These are phyloP conservation scores for Ammodytes dubius DNA, from an alignment of 2,113 vertebrate genomes.

Conservation along the genomic window DNA sequence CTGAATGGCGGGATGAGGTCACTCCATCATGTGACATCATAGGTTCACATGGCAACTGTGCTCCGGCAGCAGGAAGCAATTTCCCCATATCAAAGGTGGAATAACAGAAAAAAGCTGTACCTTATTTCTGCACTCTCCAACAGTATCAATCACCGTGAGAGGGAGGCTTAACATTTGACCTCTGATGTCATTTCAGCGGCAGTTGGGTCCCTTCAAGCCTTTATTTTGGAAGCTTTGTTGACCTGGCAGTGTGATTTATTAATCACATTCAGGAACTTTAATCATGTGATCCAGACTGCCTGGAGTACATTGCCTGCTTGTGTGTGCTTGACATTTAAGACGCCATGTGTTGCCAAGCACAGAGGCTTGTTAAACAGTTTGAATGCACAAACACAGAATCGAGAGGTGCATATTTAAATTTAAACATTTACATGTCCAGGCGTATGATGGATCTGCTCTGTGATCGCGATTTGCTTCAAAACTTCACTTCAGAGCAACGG, in stretches of 20 bases:
- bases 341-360: constrained; percentile 35
- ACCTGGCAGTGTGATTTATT: constrained; percentile 66
- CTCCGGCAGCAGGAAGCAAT: constrained; percentile 76
- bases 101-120: constrained; percentile 70
- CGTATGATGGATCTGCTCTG: constrained; percentile 52
- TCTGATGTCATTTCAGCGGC: constrained; percentile 74
- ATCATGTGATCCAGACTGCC: constrained; percentile 49
- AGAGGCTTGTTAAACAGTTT: constrained; percentile 39
- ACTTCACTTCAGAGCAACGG: constrained; percentile 26
- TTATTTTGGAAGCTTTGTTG: constrained; percentile 63
- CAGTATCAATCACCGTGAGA: constrained; percentile 79
- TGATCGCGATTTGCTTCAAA: constrained; percentile 44
- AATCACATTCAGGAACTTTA: constrained; percentile 68
- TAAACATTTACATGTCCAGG: constrained; percentile 44
- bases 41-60: constrained; percentile 52
- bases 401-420: constrained; percentile 45
- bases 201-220: constrained; percentile 55
- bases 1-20: constrained; percentile 69
- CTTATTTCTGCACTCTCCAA: constrained; percentile 68
- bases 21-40: constrained; percentile 76
- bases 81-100: constrained; percentile 76
- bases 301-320: constrained; percentile 36
- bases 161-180: constrained; percentile 73
- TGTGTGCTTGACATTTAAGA: constrained; percentile 59
- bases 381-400: constrained; percentile 26